A percentile compares a stretch with the other conserved stretches of the same genome.
Conservation (phyloP, 2,888 invertebrate species). For the Dicyrtoma fusca region DNA sequence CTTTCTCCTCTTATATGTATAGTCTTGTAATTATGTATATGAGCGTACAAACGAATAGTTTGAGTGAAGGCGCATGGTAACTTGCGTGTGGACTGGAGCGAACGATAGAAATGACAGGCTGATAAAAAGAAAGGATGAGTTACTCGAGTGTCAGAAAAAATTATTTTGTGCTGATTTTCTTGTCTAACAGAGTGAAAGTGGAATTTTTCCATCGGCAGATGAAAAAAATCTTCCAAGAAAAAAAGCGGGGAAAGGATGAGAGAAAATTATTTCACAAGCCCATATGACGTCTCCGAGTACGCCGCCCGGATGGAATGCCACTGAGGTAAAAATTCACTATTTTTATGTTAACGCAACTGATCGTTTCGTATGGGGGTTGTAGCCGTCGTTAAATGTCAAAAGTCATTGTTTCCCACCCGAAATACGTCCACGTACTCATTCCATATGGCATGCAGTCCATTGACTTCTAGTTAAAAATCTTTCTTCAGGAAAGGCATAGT, state of each 20-base stretch:
- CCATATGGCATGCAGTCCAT: too few species aligned
- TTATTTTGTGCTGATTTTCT: conserved; percentile 7
- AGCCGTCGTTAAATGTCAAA: neutral
- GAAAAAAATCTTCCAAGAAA: conserved; percentile 33
- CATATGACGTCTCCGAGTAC: conserved; percentile 56
- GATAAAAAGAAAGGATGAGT: conserved; percentile 22
- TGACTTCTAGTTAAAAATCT: too few species aligned
- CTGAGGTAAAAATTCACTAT: conserved; percentile 51
- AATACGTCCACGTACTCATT: too few species aligned
- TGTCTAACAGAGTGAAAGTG: conserved; percentile 20
- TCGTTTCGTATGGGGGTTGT: neutral
- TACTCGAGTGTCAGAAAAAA: neutral
- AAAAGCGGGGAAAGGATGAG: conserved; percentile 54
- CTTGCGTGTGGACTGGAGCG: neutral
- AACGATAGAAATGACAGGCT: conserved; percentile 11
- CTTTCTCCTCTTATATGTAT: too few species aligned
- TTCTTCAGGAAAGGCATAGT: too few species aligned
- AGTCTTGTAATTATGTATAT: too few species aligned
- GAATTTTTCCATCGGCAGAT: conserved; percentile 31
- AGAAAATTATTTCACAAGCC: conserved; percentile 53
- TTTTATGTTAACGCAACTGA: neutral
- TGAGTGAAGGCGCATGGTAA: too few species aligned
- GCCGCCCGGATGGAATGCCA: conserved; percentile 54
- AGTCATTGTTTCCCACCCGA: too few species aligned
- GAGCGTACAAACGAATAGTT: too few species aligned